Percentiles rank a stretch among this genome's conserved stretches.
phyloP scores from a whole-genome alignment of 2,888 invertebrate genomes.

The Exephanes ischioxanthus region DNA sequence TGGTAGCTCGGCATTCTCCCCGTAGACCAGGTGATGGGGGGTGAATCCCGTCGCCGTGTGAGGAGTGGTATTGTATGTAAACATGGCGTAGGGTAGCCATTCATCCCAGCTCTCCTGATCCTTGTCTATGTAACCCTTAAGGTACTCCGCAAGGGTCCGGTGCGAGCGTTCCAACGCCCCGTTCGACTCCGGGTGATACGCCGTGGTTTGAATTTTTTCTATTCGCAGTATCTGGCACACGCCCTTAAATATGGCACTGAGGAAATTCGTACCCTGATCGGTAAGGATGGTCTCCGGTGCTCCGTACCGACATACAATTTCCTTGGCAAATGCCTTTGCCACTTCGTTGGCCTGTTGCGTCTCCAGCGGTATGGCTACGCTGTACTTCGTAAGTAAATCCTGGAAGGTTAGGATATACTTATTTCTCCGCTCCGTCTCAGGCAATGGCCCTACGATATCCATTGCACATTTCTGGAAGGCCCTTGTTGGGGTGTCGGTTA shows the following conservation, averaged over 20 bases:
- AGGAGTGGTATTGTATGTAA: background rate
- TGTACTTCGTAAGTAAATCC: too few species aligned
- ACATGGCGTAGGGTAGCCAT: slow-evolving; percentile 5
- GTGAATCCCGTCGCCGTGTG: background rate
- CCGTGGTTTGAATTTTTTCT: slow-evolving; percentile 30
- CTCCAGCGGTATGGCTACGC: slow-evolving; percentile 56
- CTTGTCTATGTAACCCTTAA: slow-evolving; percentile 26
- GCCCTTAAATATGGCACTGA: slow-evolving; percentile 8
- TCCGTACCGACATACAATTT: slow-evolving; percentile 27
- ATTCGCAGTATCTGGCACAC: slow-evolving; percentile 3
- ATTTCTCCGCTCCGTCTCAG: too few species aligned
- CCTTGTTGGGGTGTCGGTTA: too few species aligned
- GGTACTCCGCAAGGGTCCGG: too few species aligned
- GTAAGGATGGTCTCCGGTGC: background rate
- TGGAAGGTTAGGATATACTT: too few species aligned
- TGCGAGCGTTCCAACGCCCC: background rate
- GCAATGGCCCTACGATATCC: too few species aligned
- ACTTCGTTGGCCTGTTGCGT: slow-evolving; percentile 66
- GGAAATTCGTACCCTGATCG: slow-evolving; percentile 32
- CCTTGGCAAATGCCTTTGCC: slow-evolving; percentile 41
- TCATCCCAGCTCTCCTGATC: slow-evolving; percentile 54
- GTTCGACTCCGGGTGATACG: slow-evolving; percentile 26
- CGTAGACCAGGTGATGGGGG: slow-evolving; percentile 34
- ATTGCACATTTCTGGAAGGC: too few species aligned
- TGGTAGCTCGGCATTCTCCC: slow-evolving; percentile 37